Conservation (phyloP, 2,113 vertebrate genomes). For the Rhagologus leucostigma region DNA sequence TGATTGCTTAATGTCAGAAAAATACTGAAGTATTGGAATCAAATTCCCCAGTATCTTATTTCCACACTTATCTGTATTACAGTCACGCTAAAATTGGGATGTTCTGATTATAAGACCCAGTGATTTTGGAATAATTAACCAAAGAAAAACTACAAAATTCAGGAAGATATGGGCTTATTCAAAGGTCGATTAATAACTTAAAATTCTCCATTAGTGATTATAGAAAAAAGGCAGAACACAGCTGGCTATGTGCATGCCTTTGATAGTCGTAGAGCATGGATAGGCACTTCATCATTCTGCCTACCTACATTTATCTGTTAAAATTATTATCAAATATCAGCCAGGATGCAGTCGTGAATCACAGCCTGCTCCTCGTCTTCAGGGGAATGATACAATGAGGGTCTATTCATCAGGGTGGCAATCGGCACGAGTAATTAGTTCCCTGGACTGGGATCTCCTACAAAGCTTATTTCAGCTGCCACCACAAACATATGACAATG, state of each 20-base stretch:
- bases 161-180: conserved; percentile 47
- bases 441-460: conserved; percentile 78
- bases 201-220: conserved; percentile 60
- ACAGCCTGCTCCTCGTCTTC: conserved; percentile 78
- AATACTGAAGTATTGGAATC: not conserved
- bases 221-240: conserved; percentile 62
- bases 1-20: not conserved
- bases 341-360: conserved; percentile 83
- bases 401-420: conserved; percentile 90
- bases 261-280: conserved; percentile 83
- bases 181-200: conserved; percentile 66
- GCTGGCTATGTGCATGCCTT: conserved; percentile 81
- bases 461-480: conserved; percentile 82
- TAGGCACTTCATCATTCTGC: conserved; percentile 94
- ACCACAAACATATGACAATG: conserved; percentile 81
- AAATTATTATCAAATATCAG: conserved; percentile 98
- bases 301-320: conserved; percentile 92
- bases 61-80: not conserved
- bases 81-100: not conserved
- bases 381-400: conserved; percentile 85
- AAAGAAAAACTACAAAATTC: not conserved
- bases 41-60: not conserved
- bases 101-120: not conserved
- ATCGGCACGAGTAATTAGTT: conserved; percentile 93
- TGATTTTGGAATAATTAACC: not conserved